Base-by-base conservation (phyloP, 1,140 invertebrate species). In the Trachymyrmex septentrionalis region DNA sequence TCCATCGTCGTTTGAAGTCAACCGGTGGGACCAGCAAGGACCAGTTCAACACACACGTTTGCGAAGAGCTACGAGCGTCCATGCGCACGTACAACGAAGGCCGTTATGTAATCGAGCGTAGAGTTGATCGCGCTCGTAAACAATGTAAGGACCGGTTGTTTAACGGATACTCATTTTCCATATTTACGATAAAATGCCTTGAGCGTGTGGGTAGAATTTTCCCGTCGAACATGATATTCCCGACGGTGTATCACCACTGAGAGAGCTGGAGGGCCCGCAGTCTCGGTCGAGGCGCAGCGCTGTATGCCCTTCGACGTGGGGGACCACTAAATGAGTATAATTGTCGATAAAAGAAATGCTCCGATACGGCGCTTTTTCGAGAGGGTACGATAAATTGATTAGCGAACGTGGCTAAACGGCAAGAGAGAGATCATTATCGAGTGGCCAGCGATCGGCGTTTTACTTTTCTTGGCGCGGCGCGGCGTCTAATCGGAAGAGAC, bases 61-160 rank as follows among this genome's bases (percentile, higher is more conserved):
- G 53, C 38, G 44, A 66, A 80, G 55, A 57, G 57, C 44, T 48
- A 76, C 19, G 77, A 78, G 77, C 85, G 87, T 82, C 73, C 66
- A 69, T 63, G 75, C 63, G 50, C 55, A 71, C 76, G 71, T 63
- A 55, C 86, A 48, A 77, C 19, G 63, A 72, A 57, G 86, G 76
- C 88, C 77, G 90, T 91, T 91, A 90, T 87, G 91, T 90, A 91
- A 91, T 91, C 64, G 53, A 75, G 55, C 34, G 50, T 59, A 30
- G 63, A 38, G 66, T 88, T 86, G 71, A 86, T 71, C 84, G 67
- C 87, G 75, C 86, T 87, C 86, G 61, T 69, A 66, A 87, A 73
- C 77, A 73, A 86, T 87, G 44, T 81, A 76, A 63, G 53, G 72
- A 88, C 64, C 66, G 85, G 73, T 82, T 63, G 44, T 77, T 82